Evolutionary conservation across 2,113 vertebrate genomes (phyloP).

Genomic region (Bostrychus sinensis): DNA sequence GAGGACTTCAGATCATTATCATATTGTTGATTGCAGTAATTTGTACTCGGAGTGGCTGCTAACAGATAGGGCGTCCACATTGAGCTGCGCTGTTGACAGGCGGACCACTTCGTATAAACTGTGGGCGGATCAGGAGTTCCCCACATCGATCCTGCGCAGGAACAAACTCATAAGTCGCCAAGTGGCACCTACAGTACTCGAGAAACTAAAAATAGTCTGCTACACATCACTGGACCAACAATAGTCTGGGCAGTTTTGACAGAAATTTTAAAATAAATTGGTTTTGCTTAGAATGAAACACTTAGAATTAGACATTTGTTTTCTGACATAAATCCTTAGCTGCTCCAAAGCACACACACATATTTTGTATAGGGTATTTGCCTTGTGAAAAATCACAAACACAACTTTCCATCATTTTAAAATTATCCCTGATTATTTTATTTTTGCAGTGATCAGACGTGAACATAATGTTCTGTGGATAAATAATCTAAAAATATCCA

Average conservation of each 20-base stretch:
- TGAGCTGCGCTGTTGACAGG: slow-evolving; percentile 37
- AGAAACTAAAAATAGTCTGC: slow-evolving; percentile 35
- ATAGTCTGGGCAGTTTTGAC: slow-evolving; percentile 18
- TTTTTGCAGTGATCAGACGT: too few species aligned
- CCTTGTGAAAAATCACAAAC: too few species aligned
- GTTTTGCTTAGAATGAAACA: neutral
- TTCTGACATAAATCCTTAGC: too few species aligned
- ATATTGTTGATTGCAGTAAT: slow-evolving; percentile 53
- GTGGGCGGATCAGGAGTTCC: slow-evolving; percentile 52
- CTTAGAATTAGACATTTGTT: neutral
- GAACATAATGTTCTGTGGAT: too few species aligned
- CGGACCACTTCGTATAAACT: slow-evolving; percentile 48
- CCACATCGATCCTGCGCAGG: slow-evolving; percentile 20
- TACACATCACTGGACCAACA: slow-evolving; percentile 21
- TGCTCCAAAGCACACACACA: too few species aligned
- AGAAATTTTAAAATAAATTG: neutral
- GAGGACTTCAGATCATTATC: slow-evolving; percentile 48
- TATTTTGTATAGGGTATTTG: too few species aligned
- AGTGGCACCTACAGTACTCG: slow-evolving; percentile 1
- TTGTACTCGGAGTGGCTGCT: slow-evolving; percentile 20
- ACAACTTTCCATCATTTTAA: too few species aligned
- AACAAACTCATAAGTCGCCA: slow-evolving; percentile 27
- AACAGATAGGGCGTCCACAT: slow-evolving; percentile 43
- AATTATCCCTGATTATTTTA: too few species aligned
- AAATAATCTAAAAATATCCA: too few species aligned